These are phyloP conservation scores for Parauchenoglanis ngamensis DNA, from an alignment of 2,797 vertebrate species.

Conservation along the genomic window DNA sequence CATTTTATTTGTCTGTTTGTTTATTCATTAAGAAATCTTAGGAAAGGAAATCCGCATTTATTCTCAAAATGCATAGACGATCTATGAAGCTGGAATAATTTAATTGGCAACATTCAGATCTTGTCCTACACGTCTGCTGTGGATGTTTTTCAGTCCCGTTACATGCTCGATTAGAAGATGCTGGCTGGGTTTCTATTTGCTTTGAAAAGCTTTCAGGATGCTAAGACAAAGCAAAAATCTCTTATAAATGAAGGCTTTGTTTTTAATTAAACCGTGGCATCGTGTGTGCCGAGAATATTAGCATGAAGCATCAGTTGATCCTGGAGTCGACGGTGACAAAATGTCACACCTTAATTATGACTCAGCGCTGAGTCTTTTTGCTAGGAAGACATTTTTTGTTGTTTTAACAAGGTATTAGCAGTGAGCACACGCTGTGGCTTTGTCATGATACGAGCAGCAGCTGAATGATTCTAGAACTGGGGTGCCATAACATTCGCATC, in stretches of 20 bases:
- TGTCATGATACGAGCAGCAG: not conserved
- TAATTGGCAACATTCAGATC: not conserved
- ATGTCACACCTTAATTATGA: constrained; percentile 55
- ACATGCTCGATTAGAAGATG: not conserved
- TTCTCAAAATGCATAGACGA: not conserved
- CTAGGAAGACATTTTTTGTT: not conserved
- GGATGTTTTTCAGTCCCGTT: not conserved
- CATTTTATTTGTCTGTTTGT: too few relatives aligned
- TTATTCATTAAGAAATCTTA: not conserved
- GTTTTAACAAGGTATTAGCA: constrained; percentile 37
- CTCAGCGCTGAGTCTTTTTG: constrained; percentile 25
- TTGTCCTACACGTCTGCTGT: not conserved
- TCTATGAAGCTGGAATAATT: not conserved
- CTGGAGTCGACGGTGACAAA: constrained; percentile 44
- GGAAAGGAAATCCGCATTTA: not conserved
- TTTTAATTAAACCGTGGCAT: constrained; percentile 55
- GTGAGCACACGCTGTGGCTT: not conserved
- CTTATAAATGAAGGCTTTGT: constrained; percentile 25
- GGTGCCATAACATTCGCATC: not conserved
- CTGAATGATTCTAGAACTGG: not conserved
- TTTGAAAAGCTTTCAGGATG: constrained; percentile 7
- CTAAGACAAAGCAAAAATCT: constrained; percentile 10
- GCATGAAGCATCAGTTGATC: constrained; percentile 53
- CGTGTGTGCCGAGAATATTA: constrained; percentile 36
- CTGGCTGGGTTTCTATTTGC: not conserved